Evolutionary conservation across 2,113 vertebrate genomes (phyloP), one percentile per base, ranked within the genome.

Genomic region (Cichladusa arquata): DNA sequence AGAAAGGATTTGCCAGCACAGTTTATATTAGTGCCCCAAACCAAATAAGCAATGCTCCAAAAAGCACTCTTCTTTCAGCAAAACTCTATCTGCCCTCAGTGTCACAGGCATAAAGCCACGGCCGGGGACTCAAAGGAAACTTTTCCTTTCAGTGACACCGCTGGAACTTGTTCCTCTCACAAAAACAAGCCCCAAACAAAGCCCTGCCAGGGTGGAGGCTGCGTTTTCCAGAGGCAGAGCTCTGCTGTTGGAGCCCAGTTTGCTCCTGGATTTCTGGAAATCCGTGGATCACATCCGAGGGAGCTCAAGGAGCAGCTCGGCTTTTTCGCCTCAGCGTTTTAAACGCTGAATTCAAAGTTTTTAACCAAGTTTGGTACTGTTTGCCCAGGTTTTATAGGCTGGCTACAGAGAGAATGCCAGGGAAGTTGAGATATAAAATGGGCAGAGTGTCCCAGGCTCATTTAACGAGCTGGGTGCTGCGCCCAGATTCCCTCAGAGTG

Each of bases 21-120:
- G 94, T 97, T 97, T 97, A 96, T 95, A 94, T 90, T 95, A 97
- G 88, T 93, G 92, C 92, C 94, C 94, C 93, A 97, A 97, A 96
- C 96, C 84, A 97, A 97, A 97, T 96, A 97, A 97, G 95, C 95
- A 95, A 29, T 8, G 51, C 87, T 92, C 85, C 69, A 89, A 94
- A 95, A 94, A 94, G 94, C 95, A 83, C 90, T 96, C 93, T 92
- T 95, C 95, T 97, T 70, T 95, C 86, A 93, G 92, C 76, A 90
- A 64, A 90, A 40, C 87, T 82, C 50, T 62, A 31, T 93, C 96
- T 96, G 92, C 85, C 90, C 85, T 60, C 26, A 16, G 81, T 83
- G 93, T 90, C 87, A 58, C 10, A 0, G 66, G 91, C 58, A 73
- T 1, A 65, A 66, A 94, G 74, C 36, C 13, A 3, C 8, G 33